Percentiles rank a stretch among this genome's conserved stretches.
These are phyloP conservation scores for Zaprionus ghesquierei DNA, from an alignment of 1,140 invertebrate genomes.

Conservation along the genomic window DNA sequence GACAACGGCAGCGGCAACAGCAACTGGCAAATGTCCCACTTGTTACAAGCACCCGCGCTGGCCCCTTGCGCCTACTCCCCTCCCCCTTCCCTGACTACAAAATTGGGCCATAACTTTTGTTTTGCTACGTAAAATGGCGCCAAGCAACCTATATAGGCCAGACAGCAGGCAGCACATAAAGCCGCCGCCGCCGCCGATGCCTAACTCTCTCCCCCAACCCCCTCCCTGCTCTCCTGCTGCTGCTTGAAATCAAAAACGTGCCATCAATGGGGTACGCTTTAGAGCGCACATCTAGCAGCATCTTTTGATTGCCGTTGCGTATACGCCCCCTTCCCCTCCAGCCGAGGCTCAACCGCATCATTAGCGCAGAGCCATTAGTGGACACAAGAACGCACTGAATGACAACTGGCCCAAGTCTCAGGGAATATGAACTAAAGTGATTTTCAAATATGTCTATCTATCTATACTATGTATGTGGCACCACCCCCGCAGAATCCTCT, in stretches of 20 bases:
- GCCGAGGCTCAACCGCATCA: slow-evolving; percentile 54
- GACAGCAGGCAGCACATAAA: slow-evolving; percentile 45
- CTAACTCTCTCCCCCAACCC: background rate
- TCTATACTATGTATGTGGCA: no score
- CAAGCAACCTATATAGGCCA: slow-evolving; percentile 80
- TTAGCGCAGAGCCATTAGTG: slow-evolving; percentile 67
- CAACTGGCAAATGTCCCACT: slow-evolving; percentile 78
- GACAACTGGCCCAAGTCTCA: slow-evolving; percentile 75
- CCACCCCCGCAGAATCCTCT: no score
- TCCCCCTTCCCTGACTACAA: slow-evolving; percentile 19
- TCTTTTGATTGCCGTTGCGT: slow-evolving; percentile 58
- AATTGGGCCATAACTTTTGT: slow-evolving; percentile 79
- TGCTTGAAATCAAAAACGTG: slow-evolving; percentile 77
- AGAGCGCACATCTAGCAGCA: slow-evolving; percentile 22
- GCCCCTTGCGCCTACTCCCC: background rate
- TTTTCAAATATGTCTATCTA: slow-evolving; percentile 68
- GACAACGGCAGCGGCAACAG: slow-evolving; percentile 25
- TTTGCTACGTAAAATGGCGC: slow-evolving; percentile 79
- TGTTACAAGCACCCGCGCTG: slow-evolving; percentile 57
- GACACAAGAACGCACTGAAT: slow-evolving; percentile 35
- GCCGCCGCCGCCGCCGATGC: slow-evolving; percentile 14
- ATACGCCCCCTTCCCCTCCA: slow-evolving; percentile 23
- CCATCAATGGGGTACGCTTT: slow-evolving; percentile 59
- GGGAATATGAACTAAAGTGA: slow-evolving; percentile 71
- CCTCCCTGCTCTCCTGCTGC: background rate